These are phyloP conservation scores for Polydrusus pterygomalis DNA, from an alignment of 2,888 invertebrate genomes.

Conservation along the genomic window DNA sequence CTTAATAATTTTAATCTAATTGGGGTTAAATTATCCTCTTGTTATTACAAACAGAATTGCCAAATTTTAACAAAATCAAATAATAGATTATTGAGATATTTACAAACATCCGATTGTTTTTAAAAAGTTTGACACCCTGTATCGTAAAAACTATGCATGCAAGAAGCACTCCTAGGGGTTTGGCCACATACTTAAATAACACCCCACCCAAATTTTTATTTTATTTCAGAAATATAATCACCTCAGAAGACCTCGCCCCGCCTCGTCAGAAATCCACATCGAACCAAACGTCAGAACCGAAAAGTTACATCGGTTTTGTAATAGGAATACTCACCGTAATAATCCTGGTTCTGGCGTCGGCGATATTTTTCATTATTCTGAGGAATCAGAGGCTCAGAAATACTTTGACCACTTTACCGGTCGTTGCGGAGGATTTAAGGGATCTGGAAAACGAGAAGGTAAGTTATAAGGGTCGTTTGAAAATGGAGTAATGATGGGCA, in stretches of 20 bases:
- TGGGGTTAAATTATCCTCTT: too few relatives aligned
- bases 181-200: too few relatives aligned
- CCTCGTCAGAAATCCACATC: constrained; percentile 47
- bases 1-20: too few relatives aligned
- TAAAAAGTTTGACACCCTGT: too few relatives aligned
- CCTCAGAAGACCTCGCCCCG: constrained; percentile 29
- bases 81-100: too few relatives aligned
- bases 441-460: constrained; percentile 68
- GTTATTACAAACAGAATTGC: too few relatives aligned
- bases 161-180: too few relatives aligned
- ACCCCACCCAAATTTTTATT: too few relatives aligned
- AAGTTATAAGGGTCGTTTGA: constrained; percentile 4
- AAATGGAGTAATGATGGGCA: too few relatives aligned
- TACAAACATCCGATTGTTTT: too few relatives aligned
- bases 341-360: constrained; percentile 81
- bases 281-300: constrained; percentile 58
- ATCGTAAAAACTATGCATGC: too few relatives aligned
- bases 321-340: constrained; percentile 83
- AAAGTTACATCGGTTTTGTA: constrained; percentile 78
- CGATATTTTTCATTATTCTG: constrained; percentile 82
- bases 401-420: constrained; percentile 58
- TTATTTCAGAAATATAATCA: constrained; percentile 30
- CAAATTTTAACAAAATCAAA: too few relatives aligned
- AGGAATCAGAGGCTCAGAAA: constrained; percentile 77
- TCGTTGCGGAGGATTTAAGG: constrained; percentile 62